Base-by-base conservation (phyloP, 2,797 vertebrate species). In the Ceryle rudis region DNA sequence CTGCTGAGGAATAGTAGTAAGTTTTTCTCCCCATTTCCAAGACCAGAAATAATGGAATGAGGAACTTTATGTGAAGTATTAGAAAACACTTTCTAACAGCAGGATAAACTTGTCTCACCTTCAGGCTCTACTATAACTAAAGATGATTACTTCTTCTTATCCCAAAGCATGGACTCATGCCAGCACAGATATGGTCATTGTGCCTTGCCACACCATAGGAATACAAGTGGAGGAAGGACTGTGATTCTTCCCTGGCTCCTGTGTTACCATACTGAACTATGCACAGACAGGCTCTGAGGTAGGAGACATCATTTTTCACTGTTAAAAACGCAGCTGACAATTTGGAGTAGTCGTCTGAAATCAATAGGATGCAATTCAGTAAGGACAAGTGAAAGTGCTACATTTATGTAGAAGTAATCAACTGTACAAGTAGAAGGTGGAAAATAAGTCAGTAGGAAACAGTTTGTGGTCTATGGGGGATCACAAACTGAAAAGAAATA, bases 321-420 rank as follows among this genome's bases (percentile, higher is more conserved):
- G 75, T 95, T 95, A 95, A 93, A 96, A 95, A 96, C 75, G 35
- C 90, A 81, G n/a, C 14, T 70, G 46, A 54, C 51, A 39, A 62
- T 79, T 95, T 86, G 70, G 91, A 96, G 77, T 79, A 81, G 51
- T 33, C 13, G 70, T 79, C 87, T 89, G 74, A 94, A 96, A 97
- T 94, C 93, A 90, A 96, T 90, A 95, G 66, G 69, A 58, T 89
- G 67, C 70, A 94, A 95, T 96, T 93, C 80, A 81, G 77, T 55
- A 81, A 73, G 83, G 92, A 92, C 81, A 90, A 84, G 80, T 39
- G 82, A 75, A 96, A 97, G 88, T 44, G 66, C 66, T 84, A 29
- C 51, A 29, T 72, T 89, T 92, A 60, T 69, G 81, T 33, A 83
- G 69, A 70, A 78, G 88, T 94, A 96, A 97, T 93, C 93, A 90